These are phyloP conservation scores for Palythoa heliodiscus DNA, from an alignment of 92 coral and sea anemone species.

Conservation along the genomic window DNA sequence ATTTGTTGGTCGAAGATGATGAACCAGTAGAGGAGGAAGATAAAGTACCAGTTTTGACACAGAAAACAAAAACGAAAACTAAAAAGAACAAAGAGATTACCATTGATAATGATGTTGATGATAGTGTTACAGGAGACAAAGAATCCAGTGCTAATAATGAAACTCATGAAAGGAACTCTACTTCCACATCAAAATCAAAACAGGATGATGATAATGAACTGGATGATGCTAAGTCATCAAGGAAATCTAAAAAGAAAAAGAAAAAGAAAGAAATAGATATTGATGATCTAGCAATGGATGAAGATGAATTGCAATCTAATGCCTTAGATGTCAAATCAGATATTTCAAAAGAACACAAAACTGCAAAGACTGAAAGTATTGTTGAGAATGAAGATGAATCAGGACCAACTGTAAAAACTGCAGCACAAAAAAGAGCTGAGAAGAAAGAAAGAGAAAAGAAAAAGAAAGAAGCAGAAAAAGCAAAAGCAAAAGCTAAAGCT, in stretches of 20 bases:
- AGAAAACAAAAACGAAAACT: neutral
- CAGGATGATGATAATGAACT: constrained; percentile 33
- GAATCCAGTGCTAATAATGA: constrained; percentile 34
- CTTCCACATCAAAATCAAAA: constrained; percentile 4
- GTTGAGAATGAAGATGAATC: constrained; percentile 54
- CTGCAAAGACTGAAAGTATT: constrained; percentile 26
- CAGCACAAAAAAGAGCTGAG: constrained; percentile 98
- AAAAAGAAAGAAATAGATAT: constrained; percentile 78
- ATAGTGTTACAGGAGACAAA: constrained; percentile 21
- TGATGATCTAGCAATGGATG: constrained; percentile 60
- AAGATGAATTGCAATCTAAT: constrained; percentile 53
- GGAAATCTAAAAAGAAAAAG: constrained; percentile 81
- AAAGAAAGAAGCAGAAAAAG: constrained; percentile 91
- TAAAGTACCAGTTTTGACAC: neutral
- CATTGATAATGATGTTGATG: constrained; percentile 41
- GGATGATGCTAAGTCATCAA: constrained; percentile 38
- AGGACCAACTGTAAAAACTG: constrained; percentile 78
- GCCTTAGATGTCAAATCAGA: constrained; percentile 47
- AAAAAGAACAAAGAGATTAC: constrained; percentile 32
- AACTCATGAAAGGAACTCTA: constrained; percentile 38
- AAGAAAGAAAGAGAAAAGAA: constrained; percentile 97
- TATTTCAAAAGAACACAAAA: constrained; percentile 46
- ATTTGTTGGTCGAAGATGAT: constrained; percentile 28
- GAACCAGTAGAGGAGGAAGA: neutral
- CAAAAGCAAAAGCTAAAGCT: constrained; percentile 73